These are phyloP conservation scores for Anoura caudifer DNA, from an alignment of 2,113 vertebrate genomes.

Conservation along the genomic window DNA sequence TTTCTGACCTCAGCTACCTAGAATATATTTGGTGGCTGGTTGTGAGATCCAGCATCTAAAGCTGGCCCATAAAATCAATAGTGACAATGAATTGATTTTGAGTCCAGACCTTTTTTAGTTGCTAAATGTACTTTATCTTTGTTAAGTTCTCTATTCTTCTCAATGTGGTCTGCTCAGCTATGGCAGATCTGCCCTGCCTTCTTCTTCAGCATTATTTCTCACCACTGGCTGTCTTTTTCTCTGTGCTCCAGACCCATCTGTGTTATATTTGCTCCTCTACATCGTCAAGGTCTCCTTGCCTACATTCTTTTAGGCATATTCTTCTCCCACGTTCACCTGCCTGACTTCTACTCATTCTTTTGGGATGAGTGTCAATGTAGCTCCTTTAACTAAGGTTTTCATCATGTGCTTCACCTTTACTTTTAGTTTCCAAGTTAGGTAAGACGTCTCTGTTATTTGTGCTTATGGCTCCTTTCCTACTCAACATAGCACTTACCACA, in stretches of 20 bases:
- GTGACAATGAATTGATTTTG: not conserved
- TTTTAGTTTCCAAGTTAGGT: not conserved
- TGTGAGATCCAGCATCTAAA: not conserved
- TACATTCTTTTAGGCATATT: not conserved
- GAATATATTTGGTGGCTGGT: not conserved
- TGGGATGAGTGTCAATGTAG: not conserved
- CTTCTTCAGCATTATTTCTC: not conserved
- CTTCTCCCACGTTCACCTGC: not conserved
- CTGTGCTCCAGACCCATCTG: too few species aligned
- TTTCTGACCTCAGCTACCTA: not conserved
- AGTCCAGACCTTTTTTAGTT: not conserved
- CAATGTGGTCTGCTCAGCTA: accelerated
- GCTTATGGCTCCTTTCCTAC: not conserved
- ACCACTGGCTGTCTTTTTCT: not conserved
- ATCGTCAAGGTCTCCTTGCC: not conserved
- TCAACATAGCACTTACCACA: constrained; percentile 14
- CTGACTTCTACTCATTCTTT: not conserved
- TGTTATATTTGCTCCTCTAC: not conserved
- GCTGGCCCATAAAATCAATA: not conserved
- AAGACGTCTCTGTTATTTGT: constrained; percentile 18
- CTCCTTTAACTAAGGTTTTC: not conserved
- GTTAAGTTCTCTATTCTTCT: not conserved
- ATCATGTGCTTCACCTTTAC: not conserved
- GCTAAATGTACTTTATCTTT: not conserved
- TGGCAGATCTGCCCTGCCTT: not conserved